Base-by-base conservation (phyloP, 2,888 invertebrate genomes). In the Dolomedes plantarius region DNA sequence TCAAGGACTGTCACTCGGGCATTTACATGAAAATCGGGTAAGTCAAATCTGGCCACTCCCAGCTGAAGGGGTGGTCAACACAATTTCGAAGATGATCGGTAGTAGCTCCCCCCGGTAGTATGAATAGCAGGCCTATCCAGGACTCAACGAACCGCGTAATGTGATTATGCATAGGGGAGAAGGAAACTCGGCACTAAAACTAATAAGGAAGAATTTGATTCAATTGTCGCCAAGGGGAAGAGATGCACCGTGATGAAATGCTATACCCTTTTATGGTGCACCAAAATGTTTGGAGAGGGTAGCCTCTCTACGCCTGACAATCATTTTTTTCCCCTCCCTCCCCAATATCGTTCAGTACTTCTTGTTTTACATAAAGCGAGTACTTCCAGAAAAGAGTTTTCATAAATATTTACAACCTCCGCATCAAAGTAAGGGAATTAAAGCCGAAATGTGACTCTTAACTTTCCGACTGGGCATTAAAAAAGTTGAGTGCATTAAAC, bases 141-240 rank as follows among this genome's bases (percentile, higher is more conserved):
- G 56, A 65, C 32, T 39, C 83, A 85, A 83, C 83, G 77, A 83
- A 83, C 83, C 83, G 77, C 83, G 31, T 83, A 83, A 83, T 83
- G 72, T 77, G 83, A 83, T 83, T 83, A 83, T 83, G 83, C 83
- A 83, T 76, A 72, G 67, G 83, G 72, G 73, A 36, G 31, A n/a
- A 28, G 16, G 72, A 28, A 36, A 16, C 28, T 32, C 62, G 11
- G 82, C 75, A 82, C 82, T 82, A 82, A 82, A 82, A 83, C 83
- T 83, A 83, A 83, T 77, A 77, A 83, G 77, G 77, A 73, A 64
- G 83, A 83, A 73, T 83, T 83, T 83, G 77, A 83, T 83, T 83
- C 83, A 83, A 83, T 83, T 83, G 83, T 77, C 72, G 77, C 76
- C 36, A 19, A 64, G 71, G 82, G 65, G 75, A 64, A 27, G 76